Evolutionary conservation across 2,113 vertebrate species (phyloP).

Genomic region (Corythornis vintsioides): DNA sequence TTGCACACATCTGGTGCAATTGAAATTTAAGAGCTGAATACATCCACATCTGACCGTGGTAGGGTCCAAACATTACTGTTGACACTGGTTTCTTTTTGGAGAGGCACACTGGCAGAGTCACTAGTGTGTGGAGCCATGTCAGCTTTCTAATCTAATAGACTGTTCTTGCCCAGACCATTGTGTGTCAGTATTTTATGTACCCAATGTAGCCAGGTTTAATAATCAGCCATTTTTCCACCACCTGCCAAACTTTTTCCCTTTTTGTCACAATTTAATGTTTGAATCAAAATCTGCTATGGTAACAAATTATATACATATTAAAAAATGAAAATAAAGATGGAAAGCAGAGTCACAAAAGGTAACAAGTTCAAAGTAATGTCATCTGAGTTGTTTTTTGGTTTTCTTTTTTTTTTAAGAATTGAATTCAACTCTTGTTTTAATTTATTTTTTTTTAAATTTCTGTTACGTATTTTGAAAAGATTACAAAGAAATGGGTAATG

Average conservation of each 20-base stretch:
- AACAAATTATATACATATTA: slow-evolving; percentile 52
- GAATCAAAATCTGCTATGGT: slow-evolving; percentile 52
- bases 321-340: slow-evolving; percentile 51
- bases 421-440: slow-evolving; percentile 6
- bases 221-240: slow-evolving; percentile 18
- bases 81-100: slow-evolving; percentile 62
- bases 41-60: slow-evolving; percentile 40
- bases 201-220: slow-evolving; percentile 59
- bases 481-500: not conserved
- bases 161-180: slow-evolving; percentile 66
- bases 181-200: slow-evolving; percentile 67
- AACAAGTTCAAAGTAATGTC: slow-evolving; percentile 56
- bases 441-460: not conserved
- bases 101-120: slow-evolving; percentile 55
- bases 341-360: slow-evolving; percentile 58
- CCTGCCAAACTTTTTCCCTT: slow-evolving; percentile 44
- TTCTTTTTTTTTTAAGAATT: slow-evolving; percentile 13
- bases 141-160: slow-evolving; percentile 70
- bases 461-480: slow-evolving; percentile 7
- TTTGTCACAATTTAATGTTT: slow-evolving; percentile 36
- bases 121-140: slow-evolving; percentile 45
- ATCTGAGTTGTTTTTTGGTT: not conserved
- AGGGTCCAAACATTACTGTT: slow-evolving; percentile 60
- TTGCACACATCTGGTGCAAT: slow-evolving; percentile 58
- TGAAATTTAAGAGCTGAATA: slow-evolving; percentile 62